Percentiles rank a stretch among this genome's conserved stretches.
Conservation (phyloP, 2,888 invertebrate genomes). For the Pharmacophagus antenor region DNA sequence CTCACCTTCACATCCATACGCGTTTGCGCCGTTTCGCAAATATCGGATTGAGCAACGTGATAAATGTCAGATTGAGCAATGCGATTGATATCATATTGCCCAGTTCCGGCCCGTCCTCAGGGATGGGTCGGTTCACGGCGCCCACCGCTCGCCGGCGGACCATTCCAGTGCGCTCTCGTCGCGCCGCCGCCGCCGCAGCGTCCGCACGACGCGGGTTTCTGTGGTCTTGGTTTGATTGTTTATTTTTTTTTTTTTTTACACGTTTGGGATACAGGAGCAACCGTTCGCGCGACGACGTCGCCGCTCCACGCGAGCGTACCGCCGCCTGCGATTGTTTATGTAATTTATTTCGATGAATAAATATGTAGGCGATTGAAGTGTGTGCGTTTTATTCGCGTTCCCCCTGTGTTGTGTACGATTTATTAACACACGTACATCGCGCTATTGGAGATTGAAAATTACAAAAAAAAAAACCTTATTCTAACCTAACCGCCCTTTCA, state of each 20-base stretch:
- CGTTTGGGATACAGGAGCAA: slow-evolving; percentile 54
- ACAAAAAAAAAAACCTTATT: background rate
- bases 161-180: slow-evolving; percentile 57
- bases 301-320: slow-evolving; percentile 56
- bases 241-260: slow-evolving; percentile 43
- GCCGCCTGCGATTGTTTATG: slow-evolving; percentile 66
- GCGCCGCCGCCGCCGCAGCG: slow-evolving; percentile 36
- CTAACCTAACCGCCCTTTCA: no score
- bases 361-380: slow-evolving; percentile 61
- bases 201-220: no score
- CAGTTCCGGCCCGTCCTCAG: no score
- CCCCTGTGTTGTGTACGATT: no score
- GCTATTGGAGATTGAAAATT: no score
- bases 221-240: no score
- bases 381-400: slow-evolving; percentile 44
- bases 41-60: no score
- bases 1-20: no score
- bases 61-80: no score
- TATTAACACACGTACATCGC: background rate
- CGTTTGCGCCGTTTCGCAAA: no score
- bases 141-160: slow-evolving; percentile 32
- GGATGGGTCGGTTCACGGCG: no score
- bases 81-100: no score
- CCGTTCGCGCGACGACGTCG: slow-evolving; percentile 51
- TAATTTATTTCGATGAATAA: slow-evolving; percentile 76